Conservation (phyloP, 2,888 invertebrate species). For the Formica aserva region DNA sequence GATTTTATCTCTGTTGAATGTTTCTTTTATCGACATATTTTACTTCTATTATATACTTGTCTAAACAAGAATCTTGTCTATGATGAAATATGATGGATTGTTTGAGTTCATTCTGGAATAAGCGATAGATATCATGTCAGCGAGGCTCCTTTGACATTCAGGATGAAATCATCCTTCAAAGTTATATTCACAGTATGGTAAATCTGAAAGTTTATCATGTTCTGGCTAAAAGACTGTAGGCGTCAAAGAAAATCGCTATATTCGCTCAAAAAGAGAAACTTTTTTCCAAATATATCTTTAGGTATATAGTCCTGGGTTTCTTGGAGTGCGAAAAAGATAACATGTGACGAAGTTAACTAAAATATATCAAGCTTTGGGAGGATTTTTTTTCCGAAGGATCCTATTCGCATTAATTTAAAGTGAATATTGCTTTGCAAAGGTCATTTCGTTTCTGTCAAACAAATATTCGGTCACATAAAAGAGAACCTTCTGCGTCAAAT, state of each 20-base stretch:
- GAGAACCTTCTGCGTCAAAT: conserved; percentile 1
- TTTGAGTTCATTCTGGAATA: background rate
- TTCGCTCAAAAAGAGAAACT: background rate
- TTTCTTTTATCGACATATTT: background rate
- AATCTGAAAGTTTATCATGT: background rate
- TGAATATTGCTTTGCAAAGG: background rate
- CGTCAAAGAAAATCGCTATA: background rate
- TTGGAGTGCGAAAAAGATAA: background rate
- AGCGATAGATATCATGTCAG: background rate
- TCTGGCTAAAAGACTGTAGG: background rate
- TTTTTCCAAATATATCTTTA: background rate
- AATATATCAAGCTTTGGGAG: background rate
- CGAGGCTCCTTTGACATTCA: background rate
- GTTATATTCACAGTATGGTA: background rate
- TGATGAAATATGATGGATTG: conserved; percentile 17
- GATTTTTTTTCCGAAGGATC: background rate
- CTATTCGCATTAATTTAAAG: background rate
- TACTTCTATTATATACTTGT: background rate
- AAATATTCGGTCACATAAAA: conserved; percentile 21
- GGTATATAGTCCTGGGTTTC: background rate
- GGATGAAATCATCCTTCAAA: background rate
- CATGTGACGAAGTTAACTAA: background rate
- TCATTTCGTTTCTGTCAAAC: background rate
- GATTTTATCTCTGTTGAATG: background rate
- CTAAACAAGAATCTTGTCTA: conserved; percentile 1